Conservation (phyloP, 2,113 vertebrate genomes). For the Xyliphius kryptos region DNA sequence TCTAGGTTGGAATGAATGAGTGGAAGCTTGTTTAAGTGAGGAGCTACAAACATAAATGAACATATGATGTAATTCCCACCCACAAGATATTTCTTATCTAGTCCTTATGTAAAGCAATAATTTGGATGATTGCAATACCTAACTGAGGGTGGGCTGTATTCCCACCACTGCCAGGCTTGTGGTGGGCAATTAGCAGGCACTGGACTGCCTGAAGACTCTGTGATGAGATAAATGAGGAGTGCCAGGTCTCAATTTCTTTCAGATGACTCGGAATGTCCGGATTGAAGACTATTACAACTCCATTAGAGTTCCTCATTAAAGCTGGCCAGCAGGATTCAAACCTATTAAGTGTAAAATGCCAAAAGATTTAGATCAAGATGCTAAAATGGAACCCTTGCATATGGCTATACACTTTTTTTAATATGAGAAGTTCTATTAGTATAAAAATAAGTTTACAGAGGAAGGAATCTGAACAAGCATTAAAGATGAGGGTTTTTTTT, state of each 20-base stretch:
- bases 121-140: conserved; percentile 64
- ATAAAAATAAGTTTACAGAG: too few species aligned
- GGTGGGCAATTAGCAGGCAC: conserved; percentile 88
- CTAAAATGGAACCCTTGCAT: too few species aligned
- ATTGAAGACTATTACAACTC: conserved; percentile 88
- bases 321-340: conserved; percentile 97
- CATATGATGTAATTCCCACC: not conserved
- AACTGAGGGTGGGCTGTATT: conserved; percentile 63
- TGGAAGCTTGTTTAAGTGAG: conserved; percentile 73
- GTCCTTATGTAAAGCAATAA: not conserved
- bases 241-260: conserved; percentile 85
- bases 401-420: too few species aligned
- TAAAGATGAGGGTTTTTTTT: too few species aligned
- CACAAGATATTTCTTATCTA: not conserved
- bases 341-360: conserved; percentile 52
- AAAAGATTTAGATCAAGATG: too few species aligned
- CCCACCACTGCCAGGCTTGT: conserved; percentile 77
- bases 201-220: conserved; percentile 76
- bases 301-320: conserved; percentile 81
- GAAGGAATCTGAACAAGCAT: too few species aligned
- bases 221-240: conserved; percentile 80
- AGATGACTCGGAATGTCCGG: conserved; percentile 81
- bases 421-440: too few species aligned
- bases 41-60: conserved; percentile 56
- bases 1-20: conserved; percentile 88